phyloP scores from a whole-genome alignment of 92 coral and sea anemone species.

The Heteractis magnifica region DNA sequence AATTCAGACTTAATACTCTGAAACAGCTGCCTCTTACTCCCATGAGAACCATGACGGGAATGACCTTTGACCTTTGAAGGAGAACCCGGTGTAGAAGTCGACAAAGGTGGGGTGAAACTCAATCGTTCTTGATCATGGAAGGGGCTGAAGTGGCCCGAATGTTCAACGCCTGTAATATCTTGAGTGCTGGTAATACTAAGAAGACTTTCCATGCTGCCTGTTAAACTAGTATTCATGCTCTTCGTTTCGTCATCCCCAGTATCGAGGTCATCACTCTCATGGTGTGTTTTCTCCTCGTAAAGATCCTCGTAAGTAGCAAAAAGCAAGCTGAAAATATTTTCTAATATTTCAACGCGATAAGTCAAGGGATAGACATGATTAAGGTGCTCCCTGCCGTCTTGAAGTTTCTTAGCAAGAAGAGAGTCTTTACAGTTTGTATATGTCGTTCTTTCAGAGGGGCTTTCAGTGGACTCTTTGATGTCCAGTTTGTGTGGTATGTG shows the following conservation, averaged over 20 bases:
- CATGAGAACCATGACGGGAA: constrained; percentile 20
- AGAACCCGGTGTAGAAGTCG: constrained; percentile 29
- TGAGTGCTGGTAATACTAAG: constrained; percentile 63
- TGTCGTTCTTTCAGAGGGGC: background rate
- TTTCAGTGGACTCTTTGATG: background rate
- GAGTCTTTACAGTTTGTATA: constrained; percentile 10
- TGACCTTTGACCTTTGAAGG: constrained; percentile 11
- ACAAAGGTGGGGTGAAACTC: background rate
- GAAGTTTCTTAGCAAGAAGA: constrained; percentile 17
- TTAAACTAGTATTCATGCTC: constrained; percentile 81
- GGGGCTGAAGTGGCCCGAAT: constrained; percentile 41
- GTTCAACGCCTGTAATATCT: constrained; percentile 47
- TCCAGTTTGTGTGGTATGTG: background rate
- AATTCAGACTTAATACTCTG: constrained; percentile 41
- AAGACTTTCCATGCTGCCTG: constrained; percentile 90
- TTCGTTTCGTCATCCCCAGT: constrained; percentile 80
- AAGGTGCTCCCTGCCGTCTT: constrained; percentile 68
- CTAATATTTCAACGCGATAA: constrained; percentile 85
- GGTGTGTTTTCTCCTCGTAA: constrained; percentile 60
- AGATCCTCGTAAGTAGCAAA: constrained; percentile 90
- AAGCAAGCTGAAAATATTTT: constrained; percentile 84
- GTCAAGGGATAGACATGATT: constrained; percentile 80
- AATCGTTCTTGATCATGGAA: constrained; percentile 51
- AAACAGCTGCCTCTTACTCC: constrained; percentile 55
- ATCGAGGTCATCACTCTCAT: constrained; percentile 89